Evolutionary conservation across 2,113 vertebrate genomes (phyloP), one percentile per base, ranked within the genome.

Genomic region (Bujurquina vittata): DNA sequence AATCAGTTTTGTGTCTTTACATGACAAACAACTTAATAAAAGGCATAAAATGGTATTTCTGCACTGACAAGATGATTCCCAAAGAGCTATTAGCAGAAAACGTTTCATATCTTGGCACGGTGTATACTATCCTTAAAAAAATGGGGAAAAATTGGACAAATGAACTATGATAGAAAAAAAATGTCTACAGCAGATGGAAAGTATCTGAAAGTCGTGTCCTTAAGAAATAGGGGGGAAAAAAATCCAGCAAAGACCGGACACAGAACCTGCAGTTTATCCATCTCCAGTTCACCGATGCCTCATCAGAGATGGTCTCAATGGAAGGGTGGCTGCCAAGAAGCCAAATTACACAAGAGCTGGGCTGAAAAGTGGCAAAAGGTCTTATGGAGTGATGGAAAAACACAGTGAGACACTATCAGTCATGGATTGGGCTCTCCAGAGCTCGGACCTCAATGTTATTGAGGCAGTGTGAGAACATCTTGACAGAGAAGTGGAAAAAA

Each of bases 201-300:
- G 62, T 65, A 65, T 67, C n/a, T 67, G 37, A 67, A 43, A 67
- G 22, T 67, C n/a, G 6, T 67, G n/a, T 67, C 62, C 62, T 65
- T 65, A 65, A 43, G 62, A 67, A 43, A 67, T 40, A n/a, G n/a
- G n/a, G 11, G 37, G 37, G 6, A 40, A 40, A 11, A 40, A 40
- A 40, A 11, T 8, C 10, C 10, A 40, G 10, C 35, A 35, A 40
- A 40, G 37, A 40, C 37, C 35, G n/a, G n/a, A n/a, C n/a, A n/a
- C n/a, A n/a, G 40, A 12, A 4, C 12, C n/a, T 15, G 43, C 22
- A 17, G 37, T 65, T 17, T 12, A 43, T 65, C 37, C 23, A 26
- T 43, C 37, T 65, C 26, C 22, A 43, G 62, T 65, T 43, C 17
- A 14, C 62, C 5, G 62, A 26, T 46, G 22, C 37, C 62, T 67